Evolutionary conservation across 2,797 vertebrate species (phyloP), one percentile per base, ranked within the genome.

Genomic region (Gila robusta): DNA sequence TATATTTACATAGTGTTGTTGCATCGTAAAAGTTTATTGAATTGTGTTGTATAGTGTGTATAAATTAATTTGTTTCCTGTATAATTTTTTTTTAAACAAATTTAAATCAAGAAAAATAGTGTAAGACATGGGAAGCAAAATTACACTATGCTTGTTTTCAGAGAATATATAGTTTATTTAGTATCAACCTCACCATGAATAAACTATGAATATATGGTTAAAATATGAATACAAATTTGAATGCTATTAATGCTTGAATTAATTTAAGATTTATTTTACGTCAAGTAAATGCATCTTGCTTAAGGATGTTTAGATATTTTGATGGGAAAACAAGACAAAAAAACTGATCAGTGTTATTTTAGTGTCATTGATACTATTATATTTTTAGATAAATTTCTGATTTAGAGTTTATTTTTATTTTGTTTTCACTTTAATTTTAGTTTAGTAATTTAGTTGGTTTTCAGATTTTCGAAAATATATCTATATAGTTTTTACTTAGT

Each of bases 1-100:
- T 72, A 71, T 71, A 71, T 71, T n/a, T 37, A 21, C 28, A 21
- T 17, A 8, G 41, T 6, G 19, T 39, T 52, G 26, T 6, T 5
- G 11, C 41, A 16, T 12, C 0, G 12, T 41, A n/a, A 93, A 11
- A 93, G 93, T 91, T 91, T 91, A 93, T 93, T 44, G 37, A 23
- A 77, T 81, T 44, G 6, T n/a, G 39, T 72, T 44, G 70, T 26
- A 70, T 23, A 39, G 1, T 1, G 19, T n/a, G 39, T 44, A 26
- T 47, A 44, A 14, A 49, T 49, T 16, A 1, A 16, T 16, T 49
- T 49, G 47, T 47, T 47, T 47, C 44, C 44, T 4, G 44, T 44
- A 3, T 11, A 11, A 9, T 41, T 41, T 10, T 41, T 37, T 39
- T 39, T 39, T 5, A 37, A 37, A 28, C 26, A 66, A 32, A 16